Base-by-base conservation (phyloP, 1,140 invertebrate genomes). In the Calliopsis andreniformis region DNA sequence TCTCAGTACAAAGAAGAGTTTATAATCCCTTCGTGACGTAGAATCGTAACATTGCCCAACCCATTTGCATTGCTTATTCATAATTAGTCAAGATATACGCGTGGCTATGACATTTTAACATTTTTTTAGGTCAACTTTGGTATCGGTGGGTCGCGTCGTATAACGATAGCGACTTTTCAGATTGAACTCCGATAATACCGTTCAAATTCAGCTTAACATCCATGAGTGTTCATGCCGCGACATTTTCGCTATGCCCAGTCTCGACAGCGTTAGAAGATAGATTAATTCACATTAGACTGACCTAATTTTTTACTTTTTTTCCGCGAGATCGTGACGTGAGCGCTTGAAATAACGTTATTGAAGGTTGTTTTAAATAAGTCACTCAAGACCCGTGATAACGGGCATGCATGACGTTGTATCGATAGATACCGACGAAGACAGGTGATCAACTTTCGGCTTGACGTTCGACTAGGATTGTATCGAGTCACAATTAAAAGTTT, bases 21-120 rank as follows among this genome's bases (percentile, higher is more conserved):
- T 75, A 75, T 67, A 75, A 75, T 67, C 71, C 71, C 25, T 75
- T 75, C 71, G 71, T 75, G 71, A 67, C 71, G 62, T 35, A 28
- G 25, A 75, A 75, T 75, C 71, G 71, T 75, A 75, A 75, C 71
- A 67, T 67, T 55, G 51, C 42, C 25, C 18, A 47, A 28, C 71
- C 71, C 62, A 75, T 75, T 75, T 75, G 63, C 71, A 75, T 75
- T 75, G 71, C 71, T 75, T 75, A 75, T 75, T 75, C 71, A 75
- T 75, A 75, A 75, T 75, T 75, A 75, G 71, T 66, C 71, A 67
- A 75, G 71, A 75, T 75, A 75, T 67, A 62, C 51, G 45, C 51
- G 71, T 14, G 53, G 71, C 49, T 75, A 58, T 75, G 71, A 75
- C 71, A 66, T 75, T 75, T 75, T 75, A 66, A 67, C 56, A 56